These are phyloP conservation scores for Thamnaconus septentrionalis DNA, from an alignment of 2,113 vertebrate genomes.

Conservation along the genomic window DNA sequence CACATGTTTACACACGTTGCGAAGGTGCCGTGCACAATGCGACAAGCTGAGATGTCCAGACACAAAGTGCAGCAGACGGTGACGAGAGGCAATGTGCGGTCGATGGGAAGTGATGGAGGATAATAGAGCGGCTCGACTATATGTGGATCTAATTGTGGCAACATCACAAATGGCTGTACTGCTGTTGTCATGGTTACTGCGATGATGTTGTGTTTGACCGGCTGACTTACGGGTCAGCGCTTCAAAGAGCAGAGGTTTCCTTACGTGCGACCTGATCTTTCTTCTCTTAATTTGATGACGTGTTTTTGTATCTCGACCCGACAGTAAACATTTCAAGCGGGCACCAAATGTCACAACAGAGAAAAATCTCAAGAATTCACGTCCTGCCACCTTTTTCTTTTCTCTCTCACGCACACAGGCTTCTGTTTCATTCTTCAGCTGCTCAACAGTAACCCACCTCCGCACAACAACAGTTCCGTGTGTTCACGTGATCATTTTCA, in stretches of 20 bases:
- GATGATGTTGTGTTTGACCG: conserved; percentile 24
- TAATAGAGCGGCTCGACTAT: conserved; percentile 11
- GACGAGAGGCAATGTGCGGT: conserved; percentile 15
- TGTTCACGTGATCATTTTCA: too few relatives aligned
- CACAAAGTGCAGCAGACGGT: neutral
- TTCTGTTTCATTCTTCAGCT: too few relatives aligned
- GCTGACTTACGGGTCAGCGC: conserved; percentile 16
- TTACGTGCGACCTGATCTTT: neutral
- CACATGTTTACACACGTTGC: neutral
- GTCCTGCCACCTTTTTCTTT: too few relatives aligned
- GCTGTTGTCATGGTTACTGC: conserved; percentile 51
- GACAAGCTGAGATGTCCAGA: neutral
- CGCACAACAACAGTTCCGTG: too few relatives aligned
- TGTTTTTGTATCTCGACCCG: too few relatives aligned
- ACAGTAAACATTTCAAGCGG: too few relatives aligned
- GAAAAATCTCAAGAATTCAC: too few relatives aligned
- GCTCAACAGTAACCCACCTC: too few relatives aligned
- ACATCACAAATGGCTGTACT: conserved; percentile 25
- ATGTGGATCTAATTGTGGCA: conserved; percentile 21
- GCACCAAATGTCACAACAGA: too few relatives aligned
- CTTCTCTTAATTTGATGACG: neutral
- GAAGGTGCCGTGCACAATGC: too few relatives aligned
- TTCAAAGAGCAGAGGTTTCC: conserved; percentile 9
- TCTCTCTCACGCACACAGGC: too few relatives aligned
- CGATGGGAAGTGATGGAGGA: conserved; percentile 29